Conservation (phyloP, 2,797 vertebrate species). For the Poecile montanus region DNA sequence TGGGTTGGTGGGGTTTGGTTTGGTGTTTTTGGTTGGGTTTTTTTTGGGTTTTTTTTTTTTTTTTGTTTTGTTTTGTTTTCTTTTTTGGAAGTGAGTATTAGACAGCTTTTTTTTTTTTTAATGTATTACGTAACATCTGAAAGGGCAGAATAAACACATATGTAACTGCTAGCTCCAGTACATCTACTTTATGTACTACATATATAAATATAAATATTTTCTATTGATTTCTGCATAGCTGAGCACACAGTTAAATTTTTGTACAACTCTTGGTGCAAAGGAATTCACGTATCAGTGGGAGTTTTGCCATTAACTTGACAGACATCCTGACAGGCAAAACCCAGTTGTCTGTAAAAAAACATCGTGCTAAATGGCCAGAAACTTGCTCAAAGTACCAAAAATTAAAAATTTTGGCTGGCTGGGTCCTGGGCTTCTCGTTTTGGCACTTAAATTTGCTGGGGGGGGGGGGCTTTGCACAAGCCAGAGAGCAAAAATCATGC, state of each 20-base stretch:
- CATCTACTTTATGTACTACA: neutral
- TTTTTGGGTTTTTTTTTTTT: neutral
- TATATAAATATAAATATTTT: neutral
- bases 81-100: slow-evolving; percentile 46
- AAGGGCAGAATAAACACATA: neutral
- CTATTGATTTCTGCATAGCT: neutral
- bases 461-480: neutral
- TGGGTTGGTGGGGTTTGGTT: neutral
- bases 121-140: slow-evolving; percentile 22
- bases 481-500: neutral
- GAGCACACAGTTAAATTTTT: neutral
- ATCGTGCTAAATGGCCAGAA: neutral
- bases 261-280: neutral
- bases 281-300: neutral
- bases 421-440: neutral
- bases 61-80: neutral
- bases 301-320: neutral
- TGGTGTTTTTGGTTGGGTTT: neutral
- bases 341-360: neutral
- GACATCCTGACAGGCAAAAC: neutral
- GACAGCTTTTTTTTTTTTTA: slow-evolving; percentile 44
- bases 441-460: neutral
- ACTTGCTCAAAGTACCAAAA: neutral
- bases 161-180: neutral
- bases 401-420: neutral